Conservation (phyloP, 2,113 vertebrate species). For the Pyxicephalus adspersus region DNA sequence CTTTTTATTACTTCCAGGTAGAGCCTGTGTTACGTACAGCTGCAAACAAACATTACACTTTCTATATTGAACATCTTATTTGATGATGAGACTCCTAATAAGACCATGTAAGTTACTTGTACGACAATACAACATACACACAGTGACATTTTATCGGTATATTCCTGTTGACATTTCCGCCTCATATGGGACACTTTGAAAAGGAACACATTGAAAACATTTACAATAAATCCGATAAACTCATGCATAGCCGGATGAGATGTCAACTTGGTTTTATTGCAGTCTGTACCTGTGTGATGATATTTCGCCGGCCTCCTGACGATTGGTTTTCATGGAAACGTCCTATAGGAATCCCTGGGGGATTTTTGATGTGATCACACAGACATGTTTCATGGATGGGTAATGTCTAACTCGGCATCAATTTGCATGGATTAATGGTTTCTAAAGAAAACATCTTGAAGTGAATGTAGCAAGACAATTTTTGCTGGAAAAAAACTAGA, state of each 20-base stretch:
- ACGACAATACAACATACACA: conserved; percentile 17
- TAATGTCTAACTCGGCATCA: conserved; percentile 51
- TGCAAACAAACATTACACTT: neutral
- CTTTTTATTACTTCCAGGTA: too few species aligned
- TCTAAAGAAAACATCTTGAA: conserved; percentile 40
- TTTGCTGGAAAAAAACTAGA: conserved; percentile 7
- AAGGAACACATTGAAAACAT: conserved; percentile 38
- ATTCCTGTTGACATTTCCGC: conserved; percentile 43
- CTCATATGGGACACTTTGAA: conserved; percentile 31
- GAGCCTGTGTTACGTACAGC: too few species aligned
- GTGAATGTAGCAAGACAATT: conserved; percentile 23
- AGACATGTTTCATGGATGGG: conserved; percentile 49
- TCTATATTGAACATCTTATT: neutral
- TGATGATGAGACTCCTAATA: conserved; percentile 5
- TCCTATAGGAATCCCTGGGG: conserved; percentile 40
- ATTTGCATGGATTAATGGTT: conserved; percentile 55
- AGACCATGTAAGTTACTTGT: conserved; percentile 8
- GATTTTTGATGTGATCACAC: conserved; percentile 48
- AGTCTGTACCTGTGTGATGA: conserved; percentile 42
- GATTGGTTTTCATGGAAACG: conserved; percentile 54
- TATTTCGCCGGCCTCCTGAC: conserved; percentile 43
- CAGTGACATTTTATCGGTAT: conserved; percentile 24
- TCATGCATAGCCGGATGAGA: conserved; percentile 49
- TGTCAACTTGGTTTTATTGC: conserved; percentile 43
- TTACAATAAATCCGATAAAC: conserved; percentile 51